Percentiles rank a stretch among this genome's conserved stretches.
Evolutionary conservation across 2,113 vertebrate genomes (phyloP).

Genomic region (Dolichotis patagonum): DNA sequence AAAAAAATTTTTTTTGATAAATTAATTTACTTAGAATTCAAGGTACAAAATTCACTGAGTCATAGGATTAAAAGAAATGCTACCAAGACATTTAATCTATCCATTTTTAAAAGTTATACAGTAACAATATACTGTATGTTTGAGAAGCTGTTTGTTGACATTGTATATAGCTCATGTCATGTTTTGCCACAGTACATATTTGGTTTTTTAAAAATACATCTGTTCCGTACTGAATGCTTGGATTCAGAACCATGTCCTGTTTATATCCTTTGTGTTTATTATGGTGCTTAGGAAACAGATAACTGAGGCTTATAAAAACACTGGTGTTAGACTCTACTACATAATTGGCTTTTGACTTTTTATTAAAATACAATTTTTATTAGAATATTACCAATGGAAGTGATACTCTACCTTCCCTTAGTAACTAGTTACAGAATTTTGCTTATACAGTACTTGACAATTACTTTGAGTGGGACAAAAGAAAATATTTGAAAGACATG

Average conservation of each 20-base stretch:
- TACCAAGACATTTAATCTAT: neutral
- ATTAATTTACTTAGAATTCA: slow-evolving; percentile 14
- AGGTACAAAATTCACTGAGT: neutral
- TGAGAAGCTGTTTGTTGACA: neutral
- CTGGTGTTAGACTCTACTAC: neutral
- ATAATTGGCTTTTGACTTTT: neutral
- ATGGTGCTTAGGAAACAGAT: neutral
- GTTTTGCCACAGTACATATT: neutral
- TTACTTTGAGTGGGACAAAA: neutral
- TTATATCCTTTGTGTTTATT: neutral
- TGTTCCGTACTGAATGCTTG: neutral
- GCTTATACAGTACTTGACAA: neutral
- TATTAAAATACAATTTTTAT: neutral
- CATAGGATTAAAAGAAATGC: neutral
- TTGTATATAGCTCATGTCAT: neutral
- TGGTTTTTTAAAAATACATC: slow-evolving; percentile 11
- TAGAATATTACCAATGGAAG: slow-evolving; percentile 10
- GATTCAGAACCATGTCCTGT: neutral
- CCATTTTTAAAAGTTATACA: neutral
- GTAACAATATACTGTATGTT: neutral
- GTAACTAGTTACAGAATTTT: neutral
- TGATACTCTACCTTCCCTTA: neutral
- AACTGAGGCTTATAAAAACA: neutral
- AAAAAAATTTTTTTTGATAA: no score
- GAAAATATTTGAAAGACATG: neutral